Evolutionary conservation across 1,140 invertebrate species (phyloP).

Genomic region (Ephestia elutella): DNA sequence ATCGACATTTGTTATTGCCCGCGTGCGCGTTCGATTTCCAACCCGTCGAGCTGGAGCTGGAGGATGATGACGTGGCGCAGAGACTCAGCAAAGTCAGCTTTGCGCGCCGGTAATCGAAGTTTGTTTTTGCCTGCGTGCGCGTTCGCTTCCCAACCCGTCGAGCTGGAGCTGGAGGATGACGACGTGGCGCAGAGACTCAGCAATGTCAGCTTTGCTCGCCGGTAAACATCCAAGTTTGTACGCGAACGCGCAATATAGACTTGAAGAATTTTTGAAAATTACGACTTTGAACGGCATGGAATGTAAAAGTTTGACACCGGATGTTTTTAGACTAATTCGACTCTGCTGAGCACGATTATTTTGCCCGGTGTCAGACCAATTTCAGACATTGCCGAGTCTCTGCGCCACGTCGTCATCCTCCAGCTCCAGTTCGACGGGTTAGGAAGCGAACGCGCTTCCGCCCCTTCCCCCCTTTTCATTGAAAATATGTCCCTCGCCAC

Average conservation of each 20-base stretch:
- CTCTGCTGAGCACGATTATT: too few relatives aligned
- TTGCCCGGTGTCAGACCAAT: too few relatives aligned
- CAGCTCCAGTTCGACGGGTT: conserved; percentile 56
- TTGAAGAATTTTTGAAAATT: too few relatives aligned
- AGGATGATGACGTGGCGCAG: conserved; percentile 57
- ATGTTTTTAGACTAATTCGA: too few relatives aligned
- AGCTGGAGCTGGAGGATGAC: conserved; percentile 57
- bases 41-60: conserved; percentile 55
- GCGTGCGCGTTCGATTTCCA: conserved; percentile 59
- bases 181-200: conserved; percentile 54
- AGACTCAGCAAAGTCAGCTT: conserved; percentile 59
- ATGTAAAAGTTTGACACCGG: too few relatives aligned
- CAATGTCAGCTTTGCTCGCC: conserved; percentile 58
- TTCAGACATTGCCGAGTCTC: conserved; percentile 55
- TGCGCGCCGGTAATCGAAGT: conserved; percentile 43
- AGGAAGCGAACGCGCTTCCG: conserved; percentile 59
- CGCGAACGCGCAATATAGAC: conserved; percentile 39
- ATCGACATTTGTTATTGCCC: conserved; percentile 37
- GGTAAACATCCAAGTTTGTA: conserved; percentile 57
- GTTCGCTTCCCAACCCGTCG: conserved; percentile 57
- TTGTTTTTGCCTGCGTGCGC: conserved; percentile 43
- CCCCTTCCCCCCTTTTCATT: too few relatives aligned
- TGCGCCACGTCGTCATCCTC: conserved; percentile 59
- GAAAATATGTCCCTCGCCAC: too few relatives aligned
- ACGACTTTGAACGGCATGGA: conserved; percentile 49